Conservation (phyloP, 2,113 vertebrate genomes). For the Tyto alba region DNA sequence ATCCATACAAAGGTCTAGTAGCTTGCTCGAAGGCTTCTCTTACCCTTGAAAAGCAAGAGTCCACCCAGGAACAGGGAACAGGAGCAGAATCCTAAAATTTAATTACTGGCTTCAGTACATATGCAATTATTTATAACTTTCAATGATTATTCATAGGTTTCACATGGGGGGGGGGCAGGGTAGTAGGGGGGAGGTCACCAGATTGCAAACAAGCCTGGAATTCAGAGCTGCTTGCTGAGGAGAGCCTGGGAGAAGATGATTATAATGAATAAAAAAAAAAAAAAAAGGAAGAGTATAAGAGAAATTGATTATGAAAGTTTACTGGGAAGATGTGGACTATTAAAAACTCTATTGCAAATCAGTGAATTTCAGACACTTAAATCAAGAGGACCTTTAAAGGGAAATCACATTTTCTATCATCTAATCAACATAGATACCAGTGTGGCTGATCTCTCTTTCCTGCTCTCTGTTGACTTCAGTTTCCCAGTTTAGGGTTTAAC, state of each 20-base stretch:
- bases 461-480: neutral
- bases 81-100: conserved; percentile 23
- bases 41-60: conserved; percentile 3
- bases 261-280: neutral
- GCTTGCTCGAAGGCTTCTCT: neutral
- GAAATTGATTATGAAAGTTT: conserved; percentile 53
- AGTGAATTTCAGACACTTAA: conserved; percentile 7
- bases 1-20: neutral
- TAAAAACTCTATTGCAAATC: conserved; percentile 31
- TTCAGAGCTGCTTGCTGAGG: neutral
- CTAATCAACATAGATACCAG: conserved; percentile 24
- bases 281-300: neutral
- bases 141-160: conserved; percentile 51
- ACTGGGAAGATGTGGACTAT: conserved; percentile 13
- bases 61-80: neutral
- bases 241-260: neutral
- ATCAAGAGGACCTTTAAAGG: conserved; percentile 33
- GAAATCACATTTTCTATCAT: conserved; percentile 29
- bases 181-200: neutral
- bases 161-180: neutral
- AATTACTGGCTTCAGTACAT: conserved; percentile 38
- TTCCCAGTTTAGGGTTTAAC: neutral
- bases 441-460: neutral
- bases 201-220: conserved; percentile 26
- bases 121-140: conserved; percentile 52